Base-by-base conservation (phyloP, 2,113 vertebrate species). In the Anoura caudifer region DNA sequence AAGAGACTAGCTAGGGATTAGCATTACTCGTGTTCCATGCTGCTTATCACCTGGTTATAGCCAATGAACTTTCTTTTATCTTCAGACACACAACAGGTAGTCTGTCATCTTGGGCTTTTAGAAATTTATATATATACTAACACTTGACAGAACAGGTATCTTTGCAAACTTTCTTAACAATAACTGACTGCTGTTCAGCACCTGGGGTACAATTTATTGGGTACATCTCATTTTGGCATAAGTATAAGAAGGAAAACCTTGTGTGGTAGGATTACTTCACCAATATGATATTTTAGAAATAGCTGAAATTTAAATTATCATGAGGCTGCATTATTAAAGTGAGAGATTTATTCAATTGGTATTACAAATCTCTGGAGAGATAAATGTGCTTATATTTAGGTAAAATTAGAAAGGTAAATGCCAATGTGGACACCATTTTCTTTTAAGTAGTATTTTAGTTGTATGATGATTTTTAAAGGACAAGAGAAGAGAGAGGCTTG, bases 301-400 rank as follows among this genome's bases (percentile, higher is more conserved):
- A 90, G 75, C 93, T 94, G 94, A 95, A 90, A 84, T 92, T 95
- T 96, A 97, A 97, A 96, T 97, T 94, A 86, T 93, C 56, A 33
- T 65, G 86, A 89, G 96, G 77, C 90, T 97, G 47, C 90, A 80
- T 94, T 97, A 97, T 97, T 96, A 96, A 97, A 97, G 93, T 95
- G 88, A 97, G 90, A 88, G 96, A 97, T 96, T 97, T 97, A 95
- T 98, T 96, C 92, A 80, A 76, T 97, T 93, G 96, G 96, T 56
- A 83, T 45, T 94, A 90, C 81, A 96, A 94, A 97, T 93, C 95
- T 91, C 93, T 59, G 83, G 93, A 93, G 96, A 92, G 95, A 91
- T 95, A 95, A 97, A 75, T 94, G 95, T 97, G 84, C 96, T 94
- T 93, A 83, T 94, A 91, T 96, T 94, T 80, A 94, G 91, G 90